A percentile compares a stretch with the other conserved stretches of the same genome.
These are phyloP conservation scores for Spilarctia lutea DNA, from an alignment of 2,888 invertebrate species.

Conservation along the genomic window DNA sequence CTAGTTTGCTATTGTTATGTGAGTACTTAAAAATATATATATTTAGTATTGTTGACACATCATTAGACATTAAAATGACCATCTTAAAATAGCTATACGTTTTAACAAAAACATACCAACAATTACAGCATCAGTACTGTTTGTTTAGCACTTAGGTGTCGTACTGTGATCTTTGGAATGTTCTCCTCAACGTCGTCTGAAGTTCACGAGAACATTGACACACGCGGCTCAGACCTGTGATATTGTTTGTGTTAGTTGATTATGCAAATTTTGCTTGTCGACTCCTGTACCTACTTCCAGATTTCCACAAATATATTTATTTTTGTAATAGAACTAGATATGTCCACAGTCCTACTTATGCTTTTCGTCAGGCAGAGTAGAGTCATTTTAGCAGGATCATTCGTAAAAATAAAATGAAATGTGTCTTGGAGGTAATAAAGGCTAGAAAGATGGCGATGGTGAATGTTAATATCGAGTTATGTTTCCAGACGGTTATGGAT, in stretches of 20 bases:
- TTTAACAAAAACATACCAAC: conserved; percentile 21
- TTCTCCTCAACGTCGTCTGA: conserved; percentile 18
- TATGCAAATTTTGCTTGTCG: not conserved
- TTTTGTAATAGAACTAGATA: not conserved
- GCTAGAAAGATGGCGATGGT: not conserved
- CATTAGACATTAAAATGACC: not conserved
- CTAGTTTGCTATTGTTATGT: not conserved
- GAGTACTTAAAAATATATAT: not conserved
- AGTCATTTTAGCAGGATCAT: too few species aligned
- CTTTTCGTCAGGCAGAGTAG: too few species aligned
- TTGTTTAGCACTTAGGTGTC: conserved; percentile 37
- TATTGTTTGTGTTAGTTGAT: not conserved
- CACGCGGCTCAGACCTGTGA: conserved; percentile 6
- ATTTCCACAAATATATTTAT: not conserved
- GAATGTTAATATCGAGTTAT: conserved; percentile 17
- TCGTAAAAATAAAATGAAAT: too few species aligned
- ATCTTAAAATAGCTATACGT: conserved; percentile 4
- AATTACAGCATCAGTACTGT: conserved; percentile 40
- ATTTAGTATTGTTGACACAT: conserved; percentile 3
- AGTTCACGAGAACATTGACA: conserved; percentile 27
- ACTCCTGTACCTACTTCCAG: not conserved
- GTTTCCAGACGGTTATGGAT: conserved; percentile 89
- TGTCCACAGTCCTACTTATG: not conserved
- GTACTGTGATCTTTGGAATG: conserved; percentile 23
- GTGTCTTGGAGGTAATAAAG: too few species aligned